Percentiles rank a stretch among this genome's conserved stretches.
phyloP scores from a whole-genome alignment of 1,140 invertebrate genomes.

The Sipha flava region DNA sequence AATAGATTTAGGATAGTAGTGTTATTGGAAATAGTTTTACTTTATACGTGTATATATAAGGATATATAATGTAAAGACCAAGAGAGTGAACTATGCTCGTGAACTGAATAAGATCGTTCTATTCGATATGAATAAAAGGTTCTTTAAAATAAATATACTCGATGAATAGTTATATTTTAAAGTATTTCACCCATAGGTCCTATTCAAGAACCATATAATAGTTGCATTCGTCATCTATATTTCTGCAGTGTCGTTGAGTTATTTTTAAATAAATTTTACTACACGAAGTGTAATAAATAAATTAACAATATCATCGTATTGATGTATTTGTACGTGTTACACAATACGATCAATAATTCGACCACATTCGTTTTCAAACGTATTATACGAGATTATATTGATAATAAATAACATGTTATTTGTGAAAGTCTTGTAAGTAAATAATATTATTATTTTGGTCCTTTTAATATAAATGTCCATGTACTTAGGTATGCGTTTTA shows the following conservation, averaged over 20 bases:
- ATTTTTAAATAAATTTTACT: too few relatives aligned
- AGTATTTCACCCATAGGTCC: neutral
- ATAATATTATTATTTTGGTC: neutral
- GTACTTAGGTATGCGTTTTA: too few relatives aligned
- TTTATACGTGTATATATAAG: neutral
- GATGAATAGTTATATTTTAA: neutral
- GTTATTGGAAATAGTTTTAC: constrained; percentile 1
- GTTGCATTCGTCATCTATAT: neutral
- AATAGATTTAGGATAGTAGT: neutral
- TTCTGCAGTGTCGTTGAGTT: neutral
- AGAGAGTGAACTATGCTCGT: neutral
- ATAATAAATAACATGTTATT: neutral
- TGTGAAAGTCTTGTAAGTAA: neutral
- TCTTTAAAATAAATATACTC: neutral
- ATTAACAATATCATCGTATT: too few relatives aligned
- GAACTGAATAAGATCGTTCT: neutral
- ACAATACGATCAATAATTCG: too few relatives aligned
- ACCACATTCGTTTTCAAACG: too few relatives aligned
- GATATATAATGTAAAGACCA: neutral
- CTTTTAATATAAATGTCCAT: neutral
- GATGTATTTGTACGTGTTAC: too few relatives aligned
- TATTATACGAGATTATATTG: too few relatives aligned
- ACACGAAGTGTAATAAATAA: too few relatives aligned
- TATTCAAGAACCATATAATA: neutral
- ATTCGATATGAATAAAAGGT: neutral